Conservation (phyloP, 2,113 vertebrate genomes). For the Loxodonta africana region DNA sequence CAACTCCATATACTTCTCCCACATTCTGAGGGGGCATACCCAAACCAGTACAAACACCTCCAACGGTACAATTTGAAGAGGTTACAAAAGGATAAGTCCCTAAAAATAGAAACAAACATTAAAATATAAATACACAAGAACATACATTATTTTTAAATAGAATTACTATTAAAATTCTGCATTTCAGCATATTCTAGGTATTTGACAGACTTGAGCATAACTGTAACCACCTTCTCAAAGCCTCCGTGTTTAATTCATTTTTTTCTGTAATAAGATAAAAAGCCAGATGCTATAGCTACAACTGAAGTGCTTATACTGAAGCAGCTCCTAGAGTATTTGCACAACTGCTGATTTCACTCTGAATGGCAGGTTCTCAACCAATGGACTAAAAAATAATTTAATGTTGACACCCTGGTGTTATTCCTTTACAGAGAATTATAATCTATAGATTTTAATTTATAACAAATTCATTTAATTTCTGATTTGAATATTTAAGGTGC, state of each 20-base stretch:
- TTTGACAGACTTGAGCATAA: background rate
- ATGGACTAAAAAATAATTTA: background rate
- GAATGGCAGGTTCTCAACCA: background rate
- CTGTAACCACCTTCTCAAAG: background rate
- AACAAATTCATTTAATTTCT: background rate
- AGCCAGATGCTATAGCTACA: background rate
- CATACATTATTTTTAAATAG: background rate
- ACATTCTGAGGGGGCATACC: slow-evolving; percentile 98
- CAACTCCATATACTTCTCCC: slow-evolving; percentile 96
- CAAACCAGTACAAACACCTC: slow-evolving; percentile 97
- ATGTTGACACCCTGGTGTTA: background rate
- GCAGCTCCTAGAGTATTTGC: background rate
- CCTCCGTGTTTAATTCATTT: background rate
- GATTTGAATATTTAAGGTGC: background rate
- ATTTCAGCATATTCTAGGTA: background rate
- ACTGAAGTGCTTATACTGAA: background rate
- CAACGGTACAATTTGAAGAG: slow-evolving; percentile 98
- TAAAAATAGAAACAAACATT: slow-evolving; percentile 82
- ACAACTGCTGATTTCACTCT: background rate
- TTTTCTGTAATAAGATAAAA: background rate
- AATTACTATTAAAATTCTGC: background rate
- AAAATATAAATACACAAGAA: background rate
- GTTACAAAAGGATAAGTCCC: slow-evolving; percentile 99
- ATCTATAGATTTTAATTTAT: background rate
- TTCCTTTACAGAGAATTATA: background rate